Conservation (phyloP, 2,113 vertebrate species). For the Scopus umbretta region DNA sequence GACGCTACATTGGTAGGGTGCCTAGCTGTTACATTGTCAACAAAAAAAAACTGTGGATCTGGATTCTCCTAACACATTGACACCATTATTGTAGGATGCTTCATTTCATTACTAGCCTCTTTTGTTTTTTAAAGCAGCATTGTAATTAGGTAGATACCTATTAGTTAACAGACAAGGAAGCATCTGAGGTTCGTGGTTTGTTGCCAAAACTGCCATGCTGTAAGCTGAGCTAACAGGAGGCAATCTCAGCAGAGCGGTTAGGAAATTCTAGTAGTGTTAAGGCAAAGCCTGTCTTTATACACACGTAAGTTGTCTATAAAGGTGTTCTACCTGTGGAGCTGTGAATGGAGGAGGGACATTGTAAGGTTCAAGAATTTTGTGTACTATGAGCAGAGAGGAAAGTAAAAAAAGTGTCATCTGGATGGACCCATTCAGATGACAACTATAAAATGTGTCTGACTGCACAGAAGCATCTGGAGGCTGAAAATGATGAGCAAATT, state of each 20-base stretch:
- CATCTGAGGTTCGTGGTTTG: neutral
- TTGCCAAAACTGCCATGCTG: neutral
- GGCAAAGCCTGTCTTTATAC: neutral
- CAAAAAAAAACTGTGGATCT: neutral
- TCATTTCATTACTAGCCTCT: neutral
- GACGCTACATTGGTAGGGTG: neutral
- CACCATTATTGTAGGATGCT: neutral
- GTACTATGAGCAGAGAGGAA: neutral
- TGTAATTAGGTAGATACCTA: accelerated
- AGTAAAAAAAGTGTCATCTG: neutral
- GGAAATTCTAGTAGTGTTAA: neutral
- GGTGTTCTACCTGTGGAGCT: neutral
- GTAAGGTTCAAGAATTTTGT: neutral
- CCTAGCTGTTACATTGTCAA: neutral
- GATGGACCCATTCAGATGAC: neutral
- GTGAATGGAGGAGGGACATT: neutral
- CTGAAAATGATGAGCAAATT: neutral
- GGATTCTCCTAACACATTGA: neutral
- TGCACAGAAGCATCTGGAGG: neutral
- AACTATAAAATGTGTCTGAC: neutral
- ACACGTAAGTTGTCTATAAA: neutral
- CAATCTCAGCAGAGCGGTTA: neutral
- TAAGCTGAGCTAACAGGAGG: neutral
- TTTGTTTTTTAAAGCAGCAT: neutral
- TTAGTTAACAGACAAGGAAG: neutral